Conservation (phyloP, 1,140 invertebrate species). For the Drosophila bifasciata region DNA sequence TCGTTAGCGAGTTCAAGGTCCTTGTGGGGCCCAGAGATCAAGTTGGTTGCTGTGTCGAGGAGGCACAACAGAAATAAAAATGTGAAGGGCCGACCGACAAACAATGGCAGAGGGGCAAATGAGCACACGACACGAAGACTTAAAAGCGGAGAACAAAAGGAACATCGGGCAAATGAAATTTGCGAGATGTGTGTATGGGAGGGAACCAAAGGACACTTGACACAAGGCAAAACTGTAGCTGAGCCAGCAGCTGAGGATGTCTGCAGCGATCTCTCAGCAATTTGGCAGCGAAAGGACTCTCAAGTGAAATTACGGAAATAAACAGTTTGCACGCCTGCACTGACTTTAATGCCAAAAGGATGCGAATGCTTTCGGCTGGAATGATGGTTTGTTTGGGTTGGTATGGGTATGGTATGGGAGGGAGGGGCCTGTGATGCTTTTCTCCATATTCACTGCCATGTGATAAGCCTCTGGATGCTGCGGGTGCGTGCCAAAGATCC, state of each 20-base stretch:
- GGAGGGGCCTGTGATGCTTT: background rate
- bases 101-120: slow-evolving; percentile 56
- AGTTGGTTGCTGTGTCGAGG: slow-evolving; percentile 43
- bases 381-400: no score
- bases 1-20: slow-evolving; percentile 65
- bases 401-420: no score
- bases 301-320: slow-evolving; percentile 70
- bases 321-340: slow-evolving; percentile 68
- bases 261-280: slow-evolving; percentile 14
- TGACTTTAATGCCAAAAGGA: slow-evolving; percentile 45
- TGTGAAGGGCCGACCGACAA: slow-evolving; percentile 58
- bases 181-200: slow-evolving; percentile 5
- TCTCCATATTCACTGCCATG: slow-evolving; percentile 49
- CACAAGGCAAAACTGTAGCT: background rate
- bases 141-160: slow-evolving; percentile 32
- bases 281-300: slow-evolving; percentile 41
- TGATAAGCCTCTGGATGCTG: slow-evolving; percentile 59
- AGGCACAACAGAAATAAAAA: slow-evolving; percentile 41
- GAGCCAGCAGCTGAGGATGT: background rate
- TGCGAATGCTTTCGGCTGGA: slow-evolving; percentile 5
- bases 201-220: slow-evolving; percentile 8
- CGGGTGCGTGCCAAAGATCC: slow-evolving; percentile 29
- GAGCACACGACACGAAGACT: slow-evolving; percentile 64
- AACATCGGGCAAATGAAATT: slow-evolving; percentile 36
- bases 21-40: slow-evolving; percentile 46